Percentiles rank a stretch among this genome's conserved stretches.
Evolutionary conservation across 2,113 vertebrate species (phyloP).

Genomic region (Patagioenas fasciata): DNA sequence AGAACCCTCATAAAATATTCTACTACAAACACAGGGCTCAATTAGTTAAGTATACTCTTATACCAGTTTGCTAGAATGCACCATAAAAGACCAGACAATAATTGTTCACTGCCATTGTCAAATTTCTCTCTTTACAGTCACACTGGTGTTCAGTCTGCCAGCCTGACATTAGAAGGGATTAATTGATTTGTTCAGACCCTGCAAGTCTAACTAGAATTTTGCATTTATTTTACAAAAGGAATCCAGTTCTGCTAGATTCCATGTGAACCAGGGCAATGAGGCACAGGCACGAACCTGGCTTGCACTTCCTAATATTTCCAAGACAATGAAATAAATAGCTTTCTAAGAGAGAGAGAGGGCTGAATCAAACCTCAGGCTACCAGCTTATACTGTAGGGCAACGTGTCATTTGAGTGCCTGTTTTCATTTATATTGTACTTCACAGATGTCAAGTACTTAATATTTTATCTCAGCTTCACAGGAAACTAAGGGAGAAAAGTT

Average conservation of each 20-base stretch:
- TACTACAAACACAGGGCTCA: rapidly evolving
- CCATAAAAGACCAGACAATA: neutral
- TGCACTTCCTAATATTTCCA: neutral
- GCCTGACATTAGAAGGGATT: neutral
- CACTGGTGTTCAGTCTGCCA: neutral
- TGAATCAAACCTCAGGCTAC: neutral
- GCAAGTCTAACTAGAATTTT: neutral
- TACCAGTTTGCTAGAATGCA: neutral
- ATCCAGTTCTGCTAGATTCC: neutral
- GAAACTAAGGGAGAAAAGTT: neutral
- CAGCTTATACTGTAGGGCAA: neutral
- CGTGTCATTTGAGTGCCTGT: neutral
- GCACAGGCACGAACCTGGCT: neutral
- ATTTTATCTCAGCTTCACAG: neutral
- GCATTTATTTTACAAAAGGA: neutral
- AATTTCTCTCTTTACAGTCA: neutral
- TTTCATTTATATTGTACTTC: neutral
- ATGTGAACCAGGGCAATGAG: neutral
- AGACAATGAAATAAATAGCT: neutral
- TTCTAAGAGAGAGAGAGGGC: neutral
- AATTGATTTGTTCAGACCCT: neutral
- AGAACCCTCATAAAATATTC: neutral
- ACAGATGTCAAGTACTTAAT: neutral
- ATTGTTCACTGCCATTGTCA: neutral
- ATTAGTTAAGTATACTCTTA: neutral